Evolutionary conservation across 2,888 invertebrate species (phyloP).

Genomic region (Plemyria rubiginata): DNA sequence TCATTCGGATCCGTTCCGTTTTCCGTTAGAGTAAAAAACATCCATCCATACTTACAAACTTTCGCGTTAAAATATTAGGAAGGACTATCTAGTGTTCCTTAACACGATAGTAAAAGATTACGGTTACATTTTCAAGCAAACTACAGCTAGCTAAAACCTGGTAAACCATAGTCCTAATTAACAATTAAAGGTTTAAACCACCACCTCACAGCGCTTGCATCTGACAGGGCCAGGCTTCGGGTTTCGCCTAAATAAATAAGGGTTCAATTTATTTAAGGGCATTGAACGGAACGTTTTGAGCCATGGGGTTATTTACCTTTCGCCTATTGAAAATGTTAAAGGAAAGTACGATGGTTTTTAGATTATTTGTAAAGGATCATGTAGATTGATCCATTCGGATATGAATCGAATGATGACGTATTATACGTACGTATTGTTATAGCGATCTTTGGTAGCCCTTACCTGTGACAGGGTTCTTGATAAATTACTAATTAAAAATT

Average conservation of each 20-base stretch:
- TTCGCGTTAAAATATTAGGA: too few relatives aligned
- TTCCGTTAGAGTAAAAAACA: too few relatives aligned
- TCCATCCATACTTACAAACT: too few relatives aligned
- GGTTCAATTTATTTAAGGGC: constrained; percentile 20
- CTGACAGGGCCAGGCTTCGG: constrained; percentile 25
- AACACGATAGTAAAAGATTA: too few relatives aligned
- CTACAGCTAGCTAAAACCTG: constrained; percentile 1
- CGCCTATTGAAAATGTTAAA: background rate
- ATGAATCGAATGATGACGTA: too few relatives aligned
- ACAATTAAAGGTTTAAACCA: constrained; percentile 27
- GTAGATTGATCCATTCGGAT: too few relatives aligned
- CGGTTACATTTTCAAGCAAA: background rate
- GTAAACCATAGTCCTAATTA: constrained; percentile 24
- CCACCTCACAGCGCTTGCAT: constrained; percentile 24
- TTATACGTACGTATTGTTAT: too few relatives aligned
- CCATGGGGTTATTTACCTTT: constrained; percentile 1
- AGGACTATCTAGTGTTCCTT: too few relatives aligned
- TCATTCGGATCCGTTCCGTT: too few relatives aligned
- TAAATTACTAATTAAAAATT: too few relatives aligned
- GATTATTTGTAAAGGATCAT: background rate
- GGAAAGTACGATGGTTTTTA: background rate
- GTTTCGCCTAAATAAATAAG: constrained; percentile 29
- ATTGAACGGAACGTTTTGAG: constrained; percentile 12
- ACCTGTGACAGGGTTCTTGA: too few relatives aligned
- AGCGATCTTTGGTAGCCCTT: too few relatives aligned